Percentiles rank a stretch among this genome's conserved stretches.
These are phyloP conservation scores for Emberiza fucata DNA, from an alignment of 2,113 vertebrate genomes.

Conservation along the genomic window DNA sequence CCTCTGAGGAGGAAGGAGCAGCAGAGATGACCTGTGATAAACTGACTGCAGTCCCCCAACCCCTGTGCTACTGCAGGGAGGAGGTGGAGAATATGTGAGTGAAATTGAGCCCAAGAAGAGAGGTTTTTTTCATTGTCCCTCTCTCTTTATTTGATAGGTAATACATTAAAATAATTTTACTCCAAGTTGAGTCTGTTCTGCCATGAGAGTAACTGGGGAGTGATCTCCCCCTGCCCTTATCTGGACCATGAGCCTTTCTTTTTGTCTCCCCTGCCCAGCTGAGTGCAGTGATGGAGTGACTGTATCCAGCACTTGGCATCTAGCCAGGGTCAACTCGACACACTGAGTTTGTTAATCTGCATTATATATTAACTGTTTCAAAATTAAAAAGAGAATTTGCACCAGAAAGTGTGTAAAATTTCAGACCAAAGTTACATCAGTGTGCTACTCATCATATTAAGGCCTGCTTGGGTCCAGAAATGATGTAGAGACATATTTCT, in stretches of 20 bases:
- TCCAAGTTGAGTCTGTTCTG: neutral
- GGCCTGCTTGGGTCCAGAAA: neutral
- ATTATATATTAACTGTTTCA: neutral
- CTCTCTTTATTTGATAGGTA: neutral
- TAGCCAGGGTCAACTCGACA: neutral
- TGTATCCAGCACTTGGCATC: neutral
- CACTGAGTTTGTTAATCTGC: neutral
- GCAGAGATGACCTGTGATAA: neutral
- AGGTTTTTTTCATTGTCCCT: neutral
- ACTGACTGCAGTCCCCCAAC: neutral
- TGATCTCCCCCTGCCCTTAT: neutral
- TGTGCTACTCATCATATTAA: neutral
- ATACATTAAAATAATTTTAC: neutral
- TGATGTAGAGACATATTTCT: neutral
- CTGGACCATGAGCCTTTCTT: accelerated
- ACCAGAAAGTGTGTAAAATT: neutral
- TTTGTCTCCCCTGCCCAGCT: neutral
- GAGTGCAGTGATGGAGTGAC: neutral
- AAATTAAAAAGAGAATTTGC: neutral
- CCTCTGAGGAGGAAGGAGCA: neutral
- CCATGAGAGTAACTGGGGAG: neutral
- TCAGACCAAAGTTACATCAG: neutral
- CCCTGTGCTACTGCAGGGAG: accelerated
- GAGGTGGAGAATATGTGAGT: neutral
- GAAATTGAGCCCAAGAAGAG: neutral